Evolutionary conservation across 2,113 vertebrate species (phyloP).

Genomic region (Cynocephalus volans): DNA sequence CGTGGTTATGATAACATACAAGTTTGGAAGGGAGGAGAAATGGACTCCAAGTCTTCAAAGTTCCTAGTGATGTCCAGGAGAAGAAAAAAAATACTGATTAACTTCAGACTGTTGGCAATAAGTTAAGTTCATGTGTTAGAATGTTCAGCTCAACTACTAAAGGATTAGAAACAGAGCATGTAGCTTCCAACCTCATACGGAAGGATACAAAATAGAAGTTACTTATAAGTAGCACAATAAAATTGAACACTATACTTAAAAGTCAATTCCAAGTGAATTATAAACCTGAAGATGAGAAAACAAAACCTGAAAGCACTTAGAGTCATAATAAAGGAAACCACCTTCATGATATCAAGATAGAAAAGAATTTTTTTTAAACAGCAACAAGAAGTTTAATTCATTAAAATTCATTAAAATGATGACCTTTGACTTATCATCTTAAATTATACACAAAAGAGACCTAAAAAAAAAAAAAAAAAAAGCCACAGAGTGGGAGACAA

Average conservation of each 20-base stretch:
- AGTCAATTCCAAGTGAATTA: background rate
- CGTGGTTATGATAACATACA: background rate
- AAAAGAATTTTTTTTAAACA: background rate
- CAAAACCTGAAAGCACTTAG: background rate
- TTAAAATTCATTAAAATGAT: slow-evolving; percentile 22
- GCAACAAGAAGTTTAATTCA: background rate
- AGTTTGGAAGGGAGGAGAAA: background rate
- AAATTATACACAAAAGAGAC: background rate
- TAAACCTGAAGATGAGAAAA: background rate
- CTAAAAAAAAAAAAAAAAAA: background rate
- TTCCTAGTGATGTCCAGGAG: background rate
- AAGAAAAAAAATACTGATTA: background rate
- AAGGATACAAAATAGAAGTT: background rate
- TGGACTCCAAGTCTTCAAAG: background rate
- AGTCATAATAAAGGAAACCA: background rate
- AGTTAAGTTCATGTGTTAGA: background rate
- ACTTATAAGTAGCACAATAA: background rate
- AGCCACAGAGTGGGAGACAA: background rate
- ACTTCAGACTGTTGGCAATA: background rate
- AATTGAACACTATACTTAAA: background rate
- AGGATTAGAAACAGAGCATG: background rate
- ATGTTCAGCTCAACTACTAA: background rate
- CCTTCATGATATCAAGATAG: background rate
- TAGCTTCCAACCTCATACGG: background rate
- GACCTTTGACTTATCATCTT: background rate